Base-by-base conservation (phyloP, 53 echinoderm and acorn worm species). In the Holothuria leucospilota region DNA sequence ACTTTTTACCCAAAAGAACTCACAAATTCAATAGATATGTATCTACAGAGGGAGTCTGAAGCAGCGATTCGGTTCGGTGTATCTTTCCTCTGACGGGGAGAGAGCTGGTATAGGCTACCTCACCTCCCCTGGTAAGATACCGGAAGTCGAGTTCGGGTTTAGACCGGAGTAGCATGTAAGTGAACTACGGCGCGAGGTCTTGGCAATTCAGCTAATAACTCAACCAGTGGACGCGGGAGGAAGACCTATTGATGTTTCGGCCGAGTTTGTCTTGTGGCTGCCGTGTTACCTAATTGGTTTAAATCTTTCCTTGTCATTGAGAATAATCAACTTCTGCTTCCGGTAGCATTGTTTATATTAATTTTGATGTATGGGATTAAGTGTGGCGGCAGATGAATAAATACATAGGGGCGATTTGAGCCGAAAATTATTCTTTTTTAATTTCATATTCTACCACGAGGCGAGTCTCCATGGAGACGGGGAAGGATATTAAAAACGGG, bases 381-480 rank as follows among this genome's bases (percentile, higher is more conserved):
- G 51, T 51, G 75, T 75, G 51, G 21, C 49, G 49, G 52, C 23
- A 51, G 75, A 49, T 23, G 75, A 46, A 75, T 75, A 75, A 75
- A 75, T 75, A 75, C 75, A 75, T 75, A 49, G 28, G 41, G 52
- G 52, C 52, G 39, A 51, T 49, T 75, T 51, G 52, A 52, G 24
- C 18, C 52, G 25, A 75, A 75, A 75, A 75, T 75, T 75, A 75
- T 75, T 46, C 75, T 49, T 75, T 75, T 75, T 24, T 75, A 72
- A 38, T 51, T 75, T 75, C 75, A 75, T 75, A 75, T 51, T 75
- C 56, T 56, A 56, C 16, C 56, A 56, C 15, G 15, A 56, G 56
- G 18, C 56, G 56, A 56, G 56, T 56, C 56, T 16, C 56, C 56
- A 56, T 56, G 56, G 56, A 56, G 56, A 56, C 56, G 56, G 18